Conservation (phyloP, 1,140 invertebrate species). For the Ctenoplectra terminalis region DNA sequence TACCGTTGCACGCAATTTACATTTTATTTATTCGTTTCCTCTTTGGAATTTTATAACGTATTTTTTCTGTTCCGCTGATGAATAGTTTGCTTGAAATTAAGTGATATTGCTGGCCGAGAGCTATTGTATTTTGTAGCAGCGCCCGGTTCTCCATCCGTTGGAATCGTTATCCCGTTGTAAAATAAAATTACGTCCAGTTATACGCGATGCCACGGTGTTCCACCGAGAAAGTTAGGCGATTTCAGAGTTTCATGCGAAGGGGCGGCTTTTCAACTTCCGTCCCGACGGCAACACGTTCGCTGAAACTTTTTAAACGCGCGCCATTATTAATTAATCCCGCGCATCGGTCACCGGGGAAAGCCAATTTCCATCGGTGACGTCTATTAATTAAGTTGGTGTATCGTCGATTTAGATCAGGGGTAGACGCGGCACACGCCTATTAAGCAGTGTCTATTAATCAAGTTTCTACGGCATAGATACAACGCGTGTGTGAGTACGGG, state of each 20-base stretch:
- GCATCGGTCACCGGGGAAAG: slow-evolving; percentile 5
- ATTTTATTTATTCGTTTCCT: too few relatives aligned
- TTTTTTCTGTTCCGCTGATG: neutral
- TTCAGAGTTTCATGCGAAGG: neutral
- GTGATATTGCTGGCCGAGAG: neutral
- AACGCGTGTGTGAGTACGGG: neutral
- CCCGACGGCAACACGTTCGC: neutral
- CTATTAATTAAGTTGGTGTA: slow-evolving; percentile 41
- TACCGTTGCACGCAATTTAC: too few relatives aligned
- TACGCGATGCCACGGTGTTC: neutral
- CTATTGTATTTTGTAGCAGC: neutral
- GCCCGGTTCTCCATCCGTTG: neutral
- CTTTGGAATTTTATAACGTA: neutral
- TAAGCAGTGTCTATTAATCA: slow-evolving; percentile 42
- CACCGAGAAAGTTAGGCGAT: neutral
- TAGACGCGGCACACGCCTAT: slow-evolving; percentile 31
- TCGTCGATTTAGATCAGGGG: slow-evolving; percentile 34
- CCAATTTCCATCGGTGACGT: slow-evolving; percentile 20
- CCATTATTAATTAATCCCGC: slow-evolving; percentile 1
- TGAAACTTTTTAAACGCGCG: neutral
- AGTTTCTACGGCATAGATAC: slow-evolving; percentile 17
- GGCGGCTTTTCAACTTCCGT: neutral
- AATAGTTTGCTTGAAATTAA: neutral
- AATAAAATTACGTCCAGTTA: slow-evolving; percentile 10
- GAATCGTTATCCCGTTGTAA: slow-evolving; percentile 9